Evolutionary conservation across 2,113 vertebrate genomes (phyloP).

Genomic region (Psittacus erithacus): DNA sequence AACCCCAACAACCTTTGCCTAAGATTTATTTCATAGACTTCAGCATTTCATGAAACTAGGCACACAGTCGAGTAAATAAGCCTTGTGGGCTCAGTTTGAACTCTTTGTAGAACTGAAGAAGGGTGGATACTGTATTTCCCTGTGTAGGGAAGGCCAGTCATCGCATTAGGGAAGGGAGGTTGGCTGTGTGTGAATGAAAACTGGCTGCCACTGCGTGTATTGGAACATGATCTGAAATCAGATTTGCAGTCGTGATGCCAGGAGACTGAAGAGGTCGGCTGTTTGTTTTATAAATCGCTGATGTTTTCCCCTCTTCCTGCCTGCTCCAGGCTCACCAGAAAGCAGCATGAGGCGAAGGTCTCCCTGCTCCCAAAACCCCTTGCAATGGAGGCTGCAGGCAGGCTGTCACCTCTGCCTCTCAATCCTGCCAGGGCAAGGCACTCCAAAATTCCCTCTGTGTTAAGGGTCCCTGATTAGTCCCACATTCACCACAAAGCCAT

Average conservation of each 20-base stretch:
- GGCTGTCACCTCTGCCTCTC: neutral
- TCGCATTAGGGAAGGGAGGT: neutral
- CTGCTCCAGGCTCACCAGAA: neutral
- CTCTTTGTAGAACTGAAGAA: neutral
- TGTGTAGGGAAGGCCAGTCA: neutral
- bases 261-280: neutral
- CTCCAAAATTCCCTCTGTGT: neutral
- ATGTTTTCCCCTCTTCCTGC: neutral
- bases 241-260: neutral
- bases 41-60: neutral
- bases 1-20: neutral
- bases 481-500: neutral
- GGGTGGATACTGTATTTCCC: neutral
- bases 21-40: neutral
- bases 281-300: neutral
- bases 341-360: neutral
- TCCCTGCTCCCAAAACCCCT: neutral
- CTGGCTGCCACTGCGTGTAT: neutral
- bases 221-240: conserved; percentile 16
- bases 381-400: neutral
- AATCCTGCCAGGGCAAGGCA: neutral
- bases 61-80: neutral
- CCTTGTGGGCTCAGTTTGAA: neutral
- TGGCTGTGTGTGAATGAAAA: conserved; percentile 2
- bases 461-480: neutral